phyloP scores from a whole-genome alignment of 1,140 invertebrate genomes.

The Sycophaga agraensis region DNA sequence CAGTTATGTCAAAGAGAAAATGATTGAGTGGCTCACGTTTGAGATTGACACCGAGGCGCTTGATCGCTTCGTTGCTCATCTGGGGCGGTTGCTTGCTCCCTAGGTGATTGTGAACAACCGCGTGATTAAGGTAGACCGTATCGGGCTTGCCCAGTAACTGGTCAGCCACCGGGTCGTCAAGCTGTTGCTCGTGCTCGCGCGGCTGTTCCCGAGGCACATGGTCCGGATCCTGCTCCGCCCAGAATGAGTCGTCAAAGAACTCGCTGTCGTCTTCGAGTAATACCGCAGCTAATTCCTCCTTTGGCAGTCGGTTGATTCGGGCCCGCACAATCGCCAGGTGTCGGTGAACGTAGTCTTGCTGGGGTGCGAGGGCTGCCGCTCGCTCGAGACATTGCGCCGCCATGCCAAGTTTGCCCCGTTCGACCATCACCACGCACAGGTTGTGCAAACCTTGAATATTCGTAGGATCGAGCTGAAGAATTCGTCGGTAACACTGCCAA shows the following conservation, averaged over 20 bases:
- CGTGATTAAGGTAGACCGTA: constrained; percentile 44
- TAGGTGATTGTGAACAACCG: constrained; percentile 43
- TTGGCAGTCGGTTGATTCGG: constrained; percentile 58
- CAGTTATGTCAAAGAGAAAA: too few species aligned
- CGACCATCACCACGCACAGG: constrained; percentile 92
- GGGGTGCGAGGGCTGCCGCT: constrained; percentile 77
- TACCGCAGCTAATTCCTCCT: constrained; percentile 38
- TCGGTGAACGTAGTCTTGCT: constrained; percentile 86
- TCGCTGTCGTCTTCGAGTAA: constrained; percentile 32
- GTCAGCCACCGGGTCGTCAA: constrained; percentile 28
- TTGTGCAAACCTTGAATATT: constrained; percentile 96
- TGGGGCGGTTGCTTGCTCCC: constrained; percentile 31
- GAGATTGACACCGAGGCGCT: constrained; percentile 42
- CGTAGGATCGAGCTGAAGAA: constrained; percentile 82
- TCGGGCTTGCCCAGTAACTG: constrained; percentile 42
- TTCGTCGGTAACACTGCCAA: constrained; percentile 87
- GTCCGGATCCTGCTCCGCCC: constrained; percentile 26
- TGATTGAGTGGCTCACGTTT: constrained; percentile 32
- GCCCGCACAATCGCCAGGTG: constrained; percentile 85
- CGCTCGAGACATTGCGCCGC: constrained; percentile 83
- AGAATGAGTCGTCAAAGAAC: constrained; percentile 49
- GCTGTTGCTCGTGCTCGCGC: constrained; percentile 21
- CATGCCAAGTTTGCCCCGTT: constrained; percentile 77
- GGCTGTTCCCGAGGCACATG: constrained; percentile 21
- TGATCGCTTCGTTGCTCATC: constrained; percentile 31